Conservation (phyloP, 2,888 invertebrate species). For the Hydroisotoma schaefferi region DNA sequence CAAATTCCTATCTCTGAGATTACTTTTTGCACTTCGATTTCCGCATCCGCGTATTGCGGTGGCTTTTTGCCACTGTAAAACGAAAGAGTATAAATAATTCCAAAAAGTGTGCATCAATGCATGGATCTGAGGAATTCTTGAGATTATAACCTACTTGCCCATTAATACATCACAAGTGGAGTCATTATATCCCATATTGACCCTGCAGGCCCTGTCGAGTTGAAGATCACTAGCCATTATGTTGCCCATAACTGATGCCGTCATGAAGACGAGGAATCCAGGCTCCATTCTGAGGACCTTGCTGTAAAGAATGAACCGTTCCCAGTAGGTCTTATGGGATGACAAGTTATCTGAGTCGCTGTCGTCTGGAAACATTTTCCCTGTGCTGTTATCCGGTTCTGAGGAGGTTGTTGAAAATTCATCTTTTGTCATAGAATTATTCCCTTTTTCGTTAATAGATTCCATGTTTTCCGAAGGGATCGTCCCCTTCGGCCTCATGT, state of each 20-base stretch:
- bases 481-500: no score
- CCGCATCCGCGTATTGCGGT: slow-evolving; percentile 6
- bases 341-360: neutral
- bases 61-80: neutral
- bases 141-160: slow-evolving; percentile 26
- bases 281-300: slow-evolving; percentile 41
- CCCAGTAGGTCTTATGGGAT: neutral
- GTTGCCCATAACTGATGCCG: slow-evolving; percentile 46
- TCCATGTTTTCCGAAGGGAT: no score
- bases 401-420: neutral
- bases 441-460: no score
- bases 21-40: slow-evolving; percentile 37
- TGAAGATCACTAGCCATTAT: slow-evolving; percentile 43
- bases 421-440: no score
- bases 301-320: neutral
- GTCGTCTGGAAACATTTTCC: neutral
- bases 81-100: neutral
- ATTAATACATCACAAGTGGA: slow-evolving; percentile 34
- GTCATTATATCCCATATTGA: slow-evolving; percentile 35
- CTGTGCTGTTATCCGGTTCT: neutral
- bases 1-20: slow-evolving; percentile 41
- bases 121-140: no score
- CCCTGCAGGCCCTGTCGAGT: slow-evolving; percentile 40
- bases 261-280: slow-evolving; percentile 45
- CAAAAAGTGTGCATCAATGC: neutral